Evolutionary conservation across 2,797 vertebrate genomes (phyloP).

Genomic region (Thripadectes ignobilis): DNA sequence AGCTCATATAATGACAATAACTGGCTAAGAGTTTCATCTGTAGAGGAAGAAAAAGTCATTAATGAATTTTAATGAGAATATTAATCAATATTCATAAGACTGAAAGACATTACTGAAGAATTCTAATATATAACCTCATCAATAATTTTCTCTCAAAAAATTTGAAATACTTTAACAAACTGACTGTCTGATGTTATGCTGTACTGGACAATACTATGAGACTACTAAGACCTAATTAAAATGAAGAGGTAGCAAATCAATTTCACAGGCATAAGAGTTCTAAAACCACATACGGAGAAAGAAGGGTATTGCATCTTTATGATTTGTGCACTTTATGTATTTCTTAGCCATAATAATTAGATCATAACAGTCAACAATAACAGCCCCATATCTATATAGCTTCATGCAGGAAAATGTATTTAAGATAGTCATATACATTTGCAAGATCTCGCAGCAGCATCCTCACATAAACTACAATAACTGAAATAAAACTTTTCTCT

Average conservation of each 20-base stretch:
- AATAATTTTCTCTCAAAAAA: background rate
- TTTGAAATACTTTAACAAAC: background rate
- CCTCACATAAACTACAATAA: background rate
- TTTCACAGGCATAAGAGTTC: background rate
- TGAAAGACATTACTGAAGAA: background rate
- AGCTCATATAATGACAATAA: background rate
- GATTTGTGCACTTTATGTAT: background rate
- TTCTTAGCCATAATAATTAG: background rate
- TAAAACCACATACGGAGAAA: background rate
- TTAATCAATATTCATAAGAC: background rate
- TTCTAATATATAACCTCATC: background rate
- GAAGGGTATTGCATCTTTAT: background rate
- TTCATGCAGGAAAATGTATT: background rate
- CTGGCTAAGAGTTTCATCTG: background rate
- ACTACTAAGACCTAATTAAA: background rate
- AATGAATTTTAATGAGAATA: background rate
- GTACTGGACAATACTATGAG: background rate
- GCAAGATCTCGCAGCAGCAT: background rate
- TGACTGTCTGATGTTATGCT: background rate
- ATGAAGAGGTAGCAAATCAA: background rate
- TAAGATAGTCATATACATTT: background rate
- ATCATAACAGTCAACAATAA: background rate
- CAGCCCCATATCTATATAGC: background rate
- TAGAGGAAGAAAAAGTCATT: background rate
- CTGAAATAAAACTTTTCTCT: background rate